Conservation (phyloP, 2,888 invertebrate genomes). For the Scrobipalpa costella region DNA sequence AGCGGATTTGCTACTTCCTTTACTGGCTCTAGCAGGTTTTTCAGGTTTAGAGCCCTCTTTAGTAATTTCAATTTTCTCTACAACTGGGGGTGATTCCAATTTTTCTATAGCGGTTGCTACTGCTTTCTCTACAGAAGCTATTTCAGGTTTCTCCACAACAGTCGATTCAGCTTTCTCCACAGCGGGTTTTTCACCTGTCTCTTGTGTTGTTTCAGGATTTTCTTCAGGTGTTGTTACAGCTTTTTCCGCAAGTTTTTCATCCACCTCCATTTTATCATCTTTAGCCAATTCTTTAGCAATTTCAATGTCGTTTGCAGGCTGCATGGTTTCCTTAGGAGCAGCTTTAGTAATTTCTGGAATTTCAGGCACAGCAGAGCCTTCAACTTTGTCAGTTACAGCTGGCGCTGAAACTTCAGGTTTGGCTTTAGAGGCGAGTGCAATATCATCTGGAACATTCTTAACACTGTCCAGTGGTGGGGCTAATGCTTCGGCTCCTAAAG, state of each 20-base stretch:
- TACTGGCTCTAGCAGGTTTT: constrained; percentile 33
- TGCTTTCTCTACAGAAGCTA: constrained; percentile 25
- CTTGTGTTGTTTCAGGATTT: constrained; percentile 16
- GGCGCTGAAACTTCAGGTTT: constrained; percentile 3
- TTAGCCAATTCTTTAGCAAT: background rate
- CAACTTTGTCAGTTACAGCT: constrained; percentile 5
- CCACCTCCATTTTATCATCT: background rate
- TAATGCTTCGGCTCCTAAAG: constrained; percentile 59
- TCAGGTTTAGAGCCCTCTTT: constrained; percentile 22
- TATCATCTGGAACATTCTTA: constrained; percentile 54
- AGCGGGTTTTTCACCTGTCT: constrained; percentile 24
- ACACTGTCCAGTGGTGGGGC: constrained; percentile 60
- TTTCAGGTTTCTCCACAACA: constrained; percentile 38
- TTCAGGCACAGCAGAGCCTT: constrained; percentile 8
- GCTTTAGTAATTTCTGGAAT: background rate
- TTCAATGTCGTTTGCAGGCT: background rate
- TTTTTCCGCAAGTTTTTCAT: constrained; percentile 11
- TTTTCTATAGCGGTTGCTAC: constrained; percentile 15
- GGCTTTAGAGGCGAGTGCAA: constrained; percentile 50
- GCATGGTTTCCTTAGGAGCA: background rate
- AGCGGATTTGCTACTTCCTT: constrained; percentile 49
- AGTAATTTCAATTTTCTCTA: constrained; percentile 5
- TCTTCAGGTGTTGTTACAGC: background rate
- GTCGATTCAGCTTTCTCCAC: constrained; percentile 11
- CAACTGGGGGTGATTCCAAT: constrained; percentile 20